These are phyloP conservation scores for Cettia cetti DNA, from an alignment of 2,113 vertebrate species.

Conservation along the genomic window DNA sequence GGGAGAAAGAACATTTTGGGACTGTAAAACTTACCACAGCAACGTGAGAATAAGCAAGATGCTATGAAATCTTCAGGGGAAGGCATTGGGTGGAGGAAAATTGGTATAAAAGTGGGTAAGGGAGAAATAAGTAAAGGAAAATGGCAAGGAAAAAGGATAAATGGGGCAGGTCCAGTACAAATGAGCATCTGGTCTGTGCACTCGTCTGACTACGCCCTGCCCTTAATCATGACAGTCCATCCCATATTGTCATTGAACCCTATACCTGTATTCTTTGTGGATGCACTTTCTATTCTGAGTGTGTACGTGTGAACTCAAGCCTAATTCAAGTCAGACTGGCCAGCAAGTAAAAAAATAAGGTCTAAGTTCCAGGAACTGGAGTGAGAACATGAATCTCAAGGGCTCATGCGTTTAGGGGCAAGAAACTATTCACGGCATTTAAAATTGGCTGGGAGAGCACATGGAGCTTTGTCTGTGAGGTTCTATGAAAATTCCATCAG, in stretches of 20 bases:
- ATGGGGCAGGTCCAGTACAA: background rate
- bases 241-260: background rate
- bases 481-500: background rate
- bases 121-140: background rate
- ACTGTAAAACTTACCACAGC: background rate
- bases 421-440: background rate
- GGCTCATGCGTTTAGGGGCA: background rate
- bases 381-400: background rate
- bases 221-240: background rate
- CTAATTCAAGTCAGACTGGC: background rate
- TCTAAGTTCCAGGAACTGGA: background rate
- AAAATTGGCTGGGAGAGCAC: accelerated
- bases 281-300: background rate
- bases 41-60: background rate
- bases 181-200: background rate
- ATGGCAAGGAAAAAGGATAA: background rate
- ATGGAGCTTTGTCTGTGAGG: accelerated
- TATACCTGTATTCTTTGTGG: background rate
- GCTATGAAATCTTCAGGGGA: background rate
- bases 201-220: background rate
- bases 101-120: background rate
- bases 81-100: background rate
- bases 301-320: background rate
- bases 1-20: background rate
- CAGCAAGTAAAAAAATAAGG: background rate